phyloP scores from a whole-genome alignment of 1,140 invertebrate genomes.

The Babylonia areolata region DNA sequence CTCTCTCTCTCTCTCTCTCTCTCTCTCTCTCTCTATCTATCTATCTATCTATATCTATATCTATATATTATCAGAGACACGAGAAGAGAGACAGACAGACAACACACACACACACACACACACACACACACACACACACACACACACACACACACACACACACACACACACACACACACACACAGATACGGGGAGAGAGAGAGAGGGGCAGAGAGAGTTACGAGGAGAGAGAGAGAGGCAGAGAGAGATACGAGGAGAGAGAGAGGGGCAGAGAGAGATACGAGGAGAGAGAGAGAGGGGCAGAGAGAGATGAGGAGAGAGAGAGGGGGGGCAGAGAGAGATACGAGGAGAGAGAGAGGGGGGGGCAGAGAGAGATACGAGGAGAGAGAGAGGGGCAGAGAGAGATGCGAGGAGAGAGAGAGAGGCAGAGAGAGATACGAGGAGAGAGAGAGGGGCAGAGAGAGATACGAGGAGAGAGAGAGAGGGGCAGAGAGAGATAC shows the following conservation, averaged over 20 bases:
- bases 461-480: too few species aligned
- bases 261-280: not conserved
- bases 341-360: not conserved
- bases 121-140: not conserved
- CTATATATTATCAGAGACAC: not conserved
- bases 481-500: not conserved
- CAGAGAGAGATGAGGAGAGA: not conserved
- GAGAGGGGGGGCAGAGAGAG: not conserved
- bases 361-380: not conserved
- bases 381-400: not conserved
- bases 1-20: too few species aligned
- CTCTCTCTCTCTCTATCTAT: too few species aligned
- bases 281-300: not conserved
- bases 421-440: not conserved
- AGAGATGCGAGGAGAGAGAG: not conserved
- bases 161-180: not conserved
- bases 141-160: not conserved
- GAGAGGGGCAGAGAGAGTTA: not conserved
- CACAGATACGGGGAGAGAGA: not conserved
- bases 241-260: not conserved
- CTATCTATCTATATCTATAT: too few species aligned
- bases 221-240: not conserved
- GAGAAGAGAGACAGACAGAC: not conserved
- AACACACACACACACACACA: conserved; percentile 11
- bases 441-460: not conserved